Base-by-base conservation (phyloP, 1,140 invertebrate genomes). In the Sycobia sp. region DNA sequence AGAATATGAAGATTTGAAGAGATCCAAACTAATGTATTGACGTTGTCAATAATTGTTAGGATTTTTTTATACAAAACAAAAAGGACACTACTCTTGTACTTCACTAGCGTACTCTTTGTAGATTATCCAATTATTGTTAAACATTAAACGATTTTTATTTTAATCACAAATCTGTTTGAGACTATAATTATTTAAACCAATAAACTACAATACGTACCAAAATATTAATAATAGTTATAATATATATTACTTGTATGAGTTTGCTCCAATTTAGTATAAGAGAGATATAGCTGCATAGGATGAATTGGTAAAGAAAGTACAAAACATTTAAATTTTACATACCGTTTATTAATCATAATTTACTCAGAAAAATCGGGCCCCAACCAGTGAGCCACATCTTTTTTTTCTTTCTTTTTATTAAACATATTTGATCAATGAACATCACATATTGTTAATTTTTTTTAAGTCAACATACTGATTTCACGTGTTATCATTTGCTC, bases 361-460 rank as follows among this genome's bases (percentile, higher is more conserved):
- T 75, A 76, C 67, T 77, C 71, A 70, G 71, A 76, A 76, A 77
- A 76, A 69, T 75, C 62, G 62, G 69, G 71, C 73, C 76, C 67
- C 76, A 78, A 77, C 76, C 76, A 77, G 76, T 78, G 73, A 75
- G 76, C 74, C 73, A n/a, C n/a, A n/a, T n/a, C n/a, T n/a, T n/a
- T n/a, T n/a, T n/a, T n/a, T n/a, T 72, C 25, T 58, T 67, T 68
- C 44, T 63, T 57, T 60, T 66, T 69, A 66, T 69, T 66, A 68
- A 74, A 77, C 71, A 75, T 75, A 47, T 78, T 77, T 74, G 67
- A 75, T 76, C 68, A 70, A 64, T 75, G 69, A 76, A 76, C 74
- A 73, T 76, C 71, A 75, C 73, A 75, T n/a, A n/a, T 75, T 76
- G 68, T 74, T 71, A 71, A 69, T 72, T 78, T 73, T 68, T 58